Conservation (phyloP, 37 sponge, comb jelly and placozoan genomes). For the Theonella swinhoei region DNA sequence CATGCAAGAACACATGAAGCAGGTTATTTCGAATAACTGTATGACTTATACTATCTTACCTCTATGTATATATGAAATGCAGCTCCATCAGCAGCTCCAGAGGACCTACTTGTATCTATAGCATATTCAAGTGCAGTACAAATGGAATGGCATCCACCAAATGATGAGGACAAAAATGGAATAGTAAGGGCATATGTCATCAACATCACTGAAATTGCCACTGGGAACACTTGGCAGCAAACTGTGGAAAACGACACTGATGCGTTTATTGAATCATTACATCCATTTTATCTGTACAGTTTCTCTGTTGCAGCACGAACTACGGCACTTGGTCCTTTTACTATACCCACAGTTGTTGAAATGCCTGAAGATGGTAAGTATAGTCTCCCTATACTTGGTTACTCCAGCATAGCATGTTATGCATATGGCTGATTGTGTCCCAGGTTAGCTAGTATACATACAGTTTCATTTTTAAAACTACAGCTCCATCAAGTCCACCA, state of each 20-base stretch:
- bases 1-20: neutral
- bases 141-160: constrained; percentile 3
- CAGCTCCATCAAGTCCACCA: constrained; percentile 33
- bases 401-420: too few relatives aligned
- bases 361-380: constrained; percentile 52
- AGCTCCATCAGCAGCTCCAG: constrained; percentile 43
- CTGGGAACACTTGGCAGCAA: neutral
- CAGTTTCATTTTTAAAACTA: neutral
- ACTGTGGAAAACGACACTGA: neutral
- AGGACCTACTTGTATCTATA: neutral
- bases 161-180: constrained; percentile 16
- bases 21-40: too few relatives aligned
- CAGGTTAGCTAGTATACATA: neutral
- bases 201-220: constrained; percentile 36
- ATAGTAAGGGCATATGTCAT: constrained; percentile 30
- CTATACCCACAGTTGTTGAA: neutral
- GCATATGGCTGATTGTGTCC: too few relatives aligned
- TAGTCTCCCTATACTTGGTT: too few relatives aligned
- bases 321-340: constrained; percentile 7
- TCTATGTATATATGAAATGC: too few relatives aligned
- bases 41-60: too few relatives aligned
- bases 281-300: constrained; percentile 24
- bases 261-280: neutral
- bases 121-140: neutral
- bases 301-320: constrained; percentile 9